Evolutionary conservation across 2,797 vertebrate species (phyloP).

Genomic region (Pterois miles): DNA sequence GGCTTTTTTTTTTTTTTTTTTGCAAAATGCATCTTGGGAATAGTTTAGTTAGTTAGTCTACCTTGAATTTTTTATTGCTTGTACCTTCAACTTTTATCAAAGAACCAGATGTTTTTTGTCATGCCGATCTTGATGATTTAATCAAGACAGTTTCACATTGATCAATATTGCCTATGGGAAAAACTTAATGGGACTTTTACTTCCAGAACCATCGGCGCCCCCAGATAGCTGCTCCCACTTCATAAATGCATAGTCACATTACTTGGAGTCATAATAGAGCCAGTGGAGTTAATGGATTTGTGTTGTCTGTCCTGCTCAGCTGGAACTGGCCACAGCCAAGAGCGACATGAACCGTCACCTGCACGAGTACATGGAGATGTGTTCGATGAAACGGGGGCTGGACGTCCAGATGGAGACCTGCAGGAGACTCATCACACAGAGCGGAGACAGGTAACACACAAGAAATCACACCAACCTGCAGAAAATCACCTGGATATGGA

Average conservation of each 20-base stretch:
- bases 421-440: conserved; percentile 95
- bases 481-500: too few species aligned
- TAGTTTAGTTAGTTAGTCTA: neutral
- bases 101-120: too few species aligned
- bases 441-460: conserved; percentile 84
- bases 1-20: neutral
- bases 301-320: conserved; percentile 48
- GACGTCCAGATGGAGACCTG: conserved; percentile 99
- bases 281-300: neutral
- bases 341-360: conserved; percentile 97
- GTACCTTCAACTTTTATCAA: too few species aligned
- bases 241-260: neutral
- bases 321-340: conserved; percentile 96
- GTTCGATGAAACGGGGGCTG: conserved; percentile 96
- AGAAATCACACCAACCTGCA: neutral
- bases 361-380: conserved; percentile 99
- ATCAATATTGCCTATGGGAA: neutral
- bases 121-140: too few species aligned
- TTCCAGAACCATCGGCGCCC: neutral
- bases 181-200: neutral
- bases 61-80: neutral
- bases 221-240: neutral
- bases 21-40: neutral
- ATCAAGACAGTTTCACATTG: too few species aligned
- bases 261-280: too few species aligned